phyloP scores from a whole-genome alignment of 2,888 invertebrate species.

The Nemotelus nigrinus region DNA sequence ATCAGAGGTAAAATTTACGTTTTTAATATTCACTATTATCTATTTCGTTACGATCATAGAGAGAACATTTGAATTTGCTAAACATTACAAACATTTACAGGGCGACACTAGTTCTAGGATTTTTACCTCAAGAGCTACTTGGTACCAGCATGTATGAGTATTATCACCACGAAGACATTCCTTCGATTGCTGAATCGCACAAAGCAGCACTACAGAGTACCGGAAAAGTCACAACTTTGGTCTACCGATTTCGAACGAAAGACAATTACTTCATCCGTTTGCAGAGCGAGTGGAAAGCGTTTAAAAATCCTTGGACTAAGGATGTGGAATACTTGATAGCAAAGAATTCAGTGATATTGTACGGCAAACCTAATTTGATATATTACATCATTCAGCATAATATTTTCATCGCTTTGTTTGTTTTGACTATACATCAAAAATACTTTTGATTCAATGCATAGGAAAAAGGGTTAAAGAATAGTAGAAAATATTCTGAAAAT shows the following conservation, averaged over 20 bases:
- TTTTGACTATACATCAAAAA: too few relatives aligned
- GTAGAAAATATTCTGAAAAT: too few relatives aligned
- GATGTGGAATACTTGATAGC: slow-evolving; percentile 91
- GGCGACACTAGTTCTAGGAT: slow-evolving; percentile 88
- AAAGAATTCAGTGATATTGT: slow-evolving; percentile 82
- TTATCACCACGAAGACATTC: slow-evolving; percentile 83
- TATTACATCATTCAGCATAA: too few relatives aligned
- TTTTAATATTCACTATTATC: neutral
- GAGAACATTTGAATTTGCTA: neutral
- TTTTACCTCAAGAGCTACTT: slow-evolving; percentile 90
- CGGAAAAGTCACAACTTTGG: slow-evolving; percentile 73
- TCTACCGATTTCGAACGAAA: slow-evolving; percentile 84
- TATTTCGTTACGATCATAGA: neutral
- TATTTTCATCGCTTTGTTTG: too few relatives aligned
- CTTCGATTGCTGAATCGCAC: slow-evolving; percentile 83
- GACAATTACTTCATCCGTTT: slow-evolving; percentile 76
- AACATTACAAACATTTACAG: slow-evolving; percentile 66
- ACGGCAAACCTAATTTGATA: slow-evolving; percentile 43
- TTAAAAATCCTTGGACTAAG: slow-evolving; percentile 95
- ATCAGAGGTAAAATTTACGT: slow-evolving; percentile 77
- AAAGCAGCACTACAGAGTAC: slow-evolving; percentile 77
- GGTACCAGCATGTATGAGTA: slow-evolving; percentile 95
- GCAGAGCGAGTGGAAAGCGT: slow-evolving; percentile 87
- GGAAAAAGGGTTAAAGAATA: too few relatives aligned
- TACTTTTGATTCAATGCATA: too few relatives aligned